Evolutionary conservation across 2,113 vertebrate species (phyloP).

Genomic region (Oreocharis arfaki): DNA sequence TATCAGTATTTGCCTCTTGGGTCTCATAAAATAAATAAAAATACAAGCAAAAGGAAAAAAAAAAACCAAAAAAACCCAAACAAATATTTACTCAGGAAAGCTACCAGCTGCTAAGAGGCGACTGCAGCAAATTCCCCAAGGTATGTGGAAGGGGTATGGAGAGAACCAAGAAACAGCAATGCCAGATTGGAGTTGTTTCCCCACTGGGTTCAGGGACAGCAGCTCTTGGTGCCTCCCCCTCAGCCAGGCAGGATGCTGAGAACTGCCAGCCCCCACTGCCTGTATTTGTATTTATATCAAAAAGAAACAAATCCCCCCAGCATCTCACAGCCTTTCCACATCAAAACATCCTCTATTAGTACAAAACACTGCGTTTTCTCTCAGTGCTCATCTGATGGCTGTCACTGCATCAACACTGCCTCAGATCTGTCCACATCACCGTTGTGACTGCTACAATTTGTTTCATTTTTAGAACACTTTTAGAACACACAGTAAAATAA

Average conservation of each 20-base stretch:
- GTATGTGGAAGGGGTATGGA: neutral
- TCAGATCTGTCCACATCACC: neutral
- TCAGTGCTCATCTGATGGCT: neutral
- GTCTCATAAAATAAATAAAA: neutral
- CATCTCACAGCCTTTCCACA: neutral
- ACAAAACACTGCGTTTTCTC: neutral
- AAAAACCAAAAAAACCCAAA: too few species aligned
- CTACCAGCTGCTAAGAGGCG: neutral
- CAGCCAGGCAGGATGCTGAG: neutral
- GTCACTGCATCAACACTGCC: neutral
- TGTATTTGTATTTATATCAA: neutral
- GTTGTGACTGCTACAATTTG: neutral
- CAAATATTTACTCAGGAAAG: neutral
- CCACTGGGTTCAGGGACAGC: neutral
- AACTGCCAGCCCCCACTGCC: neutral
- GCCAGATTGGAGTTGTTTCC: neutral
- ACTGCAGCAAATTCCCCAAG: neutral
- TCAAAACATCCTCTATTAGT: neutral
- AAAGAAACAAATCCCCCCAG: neutral
- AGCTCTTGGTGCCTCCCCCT: neutral
- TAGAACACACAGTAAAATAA: neutral
- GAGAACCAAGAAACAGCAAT: neutral
- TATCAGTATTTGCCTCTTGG: neutral
- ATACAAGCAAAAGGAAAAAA: neutral
- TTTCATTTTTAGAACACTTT: neutral